Percentiles rank a stretch among this genome's conserved stretches.
phyloP scores from a whole-genome alignment of 2,888 invertebrate species.

The Neoascia interrupta region DNA sequence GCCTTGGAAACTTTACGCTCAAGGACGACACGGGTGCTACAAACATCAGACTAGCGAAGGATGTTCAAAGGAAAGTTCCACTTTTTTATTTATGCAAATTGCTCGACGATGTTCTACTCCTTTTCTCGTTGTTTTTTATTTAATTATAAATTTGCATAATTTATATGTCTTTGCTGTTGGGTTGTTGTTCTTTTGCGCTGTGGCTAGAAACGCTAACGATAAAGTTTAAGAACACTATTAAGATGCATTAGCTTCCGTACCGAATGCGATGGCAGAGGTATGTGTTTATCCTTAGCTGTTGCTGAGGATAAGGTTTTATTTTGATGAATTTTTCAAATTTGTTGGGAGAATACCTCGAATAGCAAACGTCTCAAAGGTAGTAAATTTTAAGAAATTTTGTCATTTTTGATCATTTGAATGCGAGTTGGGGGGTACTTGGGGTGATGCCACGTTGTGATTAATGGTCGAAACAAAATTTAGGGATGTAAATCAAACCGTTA shows the following conservation, averaged over 20 bases:
- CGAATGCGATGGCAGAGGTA: conserved; percentile 18
- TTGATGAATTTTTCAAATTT: too few relatives aligned
- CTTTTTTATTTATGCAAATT: conserved; percentile 32
- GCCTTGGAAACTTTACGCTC: background rate
- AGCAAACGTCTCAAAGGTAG: too few relatives aligned
- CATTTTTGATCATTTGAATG: too few relatives aligned
- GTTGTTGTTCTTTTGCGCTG: background rate
- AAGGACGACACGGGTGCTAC: background rate
- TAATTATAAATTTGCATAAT: conserved; percentile 59
- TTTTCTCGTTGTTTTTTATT: conserved; percentile 37
- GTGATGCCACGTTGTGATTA: too few relatives aligned
- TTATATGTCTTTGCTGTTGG: conserved; percentile 22
- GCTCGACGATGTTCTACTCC: conserved; percentile 9
- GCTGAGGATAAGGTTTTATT: too few relatives aligned
- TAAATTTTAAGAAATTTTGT: too few relatives aligned
- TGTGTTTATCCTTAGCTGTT: too few relatives aligned
- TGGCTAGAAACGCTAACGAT: conserved; percentile 12
- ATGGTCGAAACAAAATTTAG: too few relatives aligned
- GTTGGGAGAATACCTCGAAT: too few relatives aligned
- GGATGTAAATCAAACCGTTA: too few relatives aligned
- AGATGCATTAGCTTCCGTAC: conserved; percentile 58
- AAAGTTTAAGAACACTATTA: conserved; percentile 52
- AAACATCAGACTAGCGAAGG: background rate
- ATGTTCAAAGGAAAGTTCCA: background rate
- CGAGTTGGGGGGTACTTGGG: too few relatives aligned